Percentiles rank a stretch among this genome's conserved stretches.
phyloP scores from a whole-genome alignment of 2,113 vertebrate genomes.

The Puffinus mauretanicus region DNA sequence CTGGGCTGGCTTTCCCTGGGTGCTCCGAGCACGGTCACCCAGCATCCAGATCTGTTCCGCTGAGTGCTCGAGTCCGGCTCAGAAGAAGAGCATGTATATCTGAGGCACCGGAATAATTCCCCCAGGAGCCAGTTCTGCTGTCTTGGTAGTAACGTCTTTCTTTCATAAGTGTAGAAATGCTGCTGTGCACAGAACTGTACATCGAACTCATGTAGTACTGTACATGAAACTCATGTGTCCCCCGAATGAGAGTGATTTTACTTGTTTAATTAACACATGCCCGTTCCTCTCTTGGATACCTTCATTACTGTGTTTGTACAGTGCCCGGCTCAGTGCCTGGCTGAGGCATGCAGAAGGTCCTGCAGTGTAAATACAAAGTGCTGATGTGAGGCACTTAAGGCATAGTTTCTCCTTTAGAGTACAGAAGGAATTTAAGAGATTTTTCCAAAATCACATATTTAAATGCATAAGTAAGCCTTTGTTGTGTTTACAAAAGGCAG shows the following conservation, averaged over 20 bases:
- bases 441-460: background rate
- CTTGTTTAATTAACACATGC: background rate
- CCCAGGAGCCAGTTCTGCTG: background rate
- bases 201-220: background rate
- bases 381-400: background rate
- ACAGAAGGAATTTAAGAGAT: background rate
- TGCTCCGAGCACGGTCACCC: accelerated
- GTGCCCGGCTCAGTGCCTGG: background rate
- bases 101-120: background rate
- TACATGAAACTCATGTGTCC: accelerated
- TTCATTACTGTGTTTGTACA: background rate
- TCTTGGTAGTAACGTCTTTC: background rate
- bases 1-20: background rate
- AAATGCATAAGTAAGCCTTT: background rate
- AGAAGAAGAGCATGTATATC: accelerated
- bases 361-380: background rate
- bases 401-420: background rate
- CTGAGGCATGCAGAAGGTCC: background rate
- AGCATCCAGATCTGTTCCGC: background rate
- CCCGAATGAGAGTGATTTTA: background rate
- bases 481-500: background rate
- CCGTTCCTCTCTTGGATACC: background rate
- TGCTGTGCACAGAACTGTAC: accelerated
- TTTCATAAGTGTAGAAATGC: background rate
- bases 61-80: background rate